Evolutionary conservation across 2,797 vertebrate genomes (phyloP).

Genomic region (Rousettus madagascariensis): DNA sequence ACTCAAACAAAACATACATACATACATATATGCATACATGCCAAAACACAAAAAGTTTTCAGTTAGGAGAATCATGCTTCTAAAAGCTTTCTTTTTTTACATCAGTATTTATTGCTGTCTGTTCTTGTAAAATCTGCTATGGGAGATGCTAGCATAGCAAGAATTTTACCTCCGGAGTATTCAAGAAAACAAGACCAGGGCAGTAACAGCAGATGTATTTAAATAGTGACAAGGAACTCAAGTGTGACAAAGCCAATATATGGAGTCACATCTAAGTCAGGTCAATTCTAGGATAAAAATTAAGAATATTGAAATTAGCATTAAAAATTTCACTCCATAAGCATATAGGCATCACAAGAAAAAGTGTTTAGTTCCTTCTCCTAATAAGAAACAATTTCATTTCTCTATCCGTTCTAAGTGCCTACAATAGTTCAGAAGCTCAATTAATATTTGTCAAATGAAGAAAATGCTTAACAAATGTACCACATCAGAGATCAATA

Average conservation of each 20-base stretch:
- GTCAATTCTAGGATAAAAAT: background rate
- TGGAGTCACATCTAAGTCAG: background rate
- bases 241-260: background rate
- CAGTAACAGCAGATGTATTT: background rate
- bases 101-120: background rate
- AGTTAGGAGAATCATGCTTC: background rate
- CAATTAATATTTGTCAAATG: background rate
- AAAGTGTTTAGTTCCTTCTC: background rate
- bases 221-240: background rate
- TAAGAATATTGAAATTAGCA: background rate
- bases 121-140: background rate
- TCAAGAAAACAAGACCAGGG: background rate
- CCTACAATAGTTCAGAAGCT: background rate
- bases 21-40: background rate
- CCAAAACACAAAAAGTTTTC: background rate
- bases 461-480: conserved; percentile 30
- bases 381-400: background rate
- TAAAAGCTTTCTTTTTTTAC: background rate
- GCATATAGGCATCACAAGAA: background rate
- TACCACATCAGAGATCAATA: background rate
- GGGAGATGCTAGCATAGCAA: background rate
- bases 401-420: background rate
- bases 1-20: background rate
- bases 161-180: background rate
- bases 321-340: background rate